Evolutionary conservation across 2,113 vertebrate genomes (phyloP), one percentile per base, ranked within the genome.

Genomic region (Lates calcarifer): DNA sequence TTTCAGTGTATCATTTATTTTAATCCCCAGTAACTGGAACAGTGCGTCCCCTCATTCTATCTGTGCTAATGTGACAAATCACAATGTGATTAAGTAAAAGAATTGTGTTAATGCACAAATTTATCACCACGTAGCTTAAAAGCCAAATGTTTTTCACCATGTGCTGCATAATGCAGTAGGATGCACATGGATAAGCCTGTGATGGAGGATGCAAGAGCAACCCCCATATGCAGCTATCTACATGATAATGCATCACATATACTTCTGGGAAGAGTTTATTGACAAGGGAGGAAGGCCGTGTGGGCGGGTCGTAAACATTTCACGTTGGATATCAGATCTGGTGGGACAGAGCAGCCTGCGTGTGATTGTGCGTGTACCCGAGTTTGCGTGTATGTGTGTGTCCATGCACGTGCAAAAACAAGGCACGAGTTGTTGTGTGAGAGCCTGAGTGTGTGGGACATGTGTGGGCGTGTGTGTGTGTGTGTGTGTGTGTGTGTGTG

Each of bases 231-330:
- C 71, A 62, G 60, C 63, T 61, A 22, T 77, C 31, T 79, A 65
- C 49, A 58, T 51, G 76, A 67, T 90, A 82, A 89, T 90, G 88
- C 73, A 89, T 91, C 88, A 93, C 85, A 70, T 79, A 71, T 69
- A 91, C 87, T 92, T 93, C 86, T 90, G 84, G 90, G 88, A 92
- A 92, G 89, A 84, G 84, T 81, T 91, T 90, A 92, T 91, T 93
- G 91, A 93, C 90, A 81, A n/a, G 82, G 79, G 81, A 87, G 87
- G 89, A 91, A 89, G 89, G 84, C 81, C 18, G 67, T 51, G 93
- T 93, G 84, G 93, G 93, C 79, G 88, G 89, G 87, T 82, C 83
- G 74, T 92, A 93, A 94, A 93, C 91, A 92, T 90, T 88, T 93
- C 90, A 84, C 84, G 63, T 78, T 72, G 73, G 86, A 87, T 89